Evolutionary conservation across 2,797 vertebrate species (phyloP).

Genomic region (Melanotaenia maccullochi): DNA sequence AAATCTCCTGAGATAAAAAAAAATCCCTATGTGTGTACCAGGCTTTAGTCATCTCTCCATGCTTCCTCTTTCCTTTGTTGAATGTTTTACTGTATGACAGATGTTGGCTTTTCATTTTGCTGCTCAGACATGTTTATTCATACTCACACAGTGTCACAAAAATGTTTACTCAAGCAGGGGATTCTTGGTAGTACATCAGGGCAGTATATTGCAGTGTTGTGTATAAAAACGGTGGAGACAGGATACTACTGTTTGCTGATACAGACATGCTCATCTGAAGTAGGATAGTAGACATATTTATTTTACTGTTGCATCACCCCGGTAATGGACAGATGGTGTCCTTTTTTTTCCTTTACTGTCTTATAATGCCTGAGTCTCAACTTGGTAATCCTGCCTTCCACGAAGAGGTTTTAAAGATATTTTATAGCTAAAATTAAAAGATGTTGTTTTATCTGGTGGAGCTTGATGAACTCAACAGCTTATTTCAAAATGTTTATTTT

Average conservation of each 20-base stretch:
- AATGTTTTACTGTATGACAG: conserved; percentile 35
- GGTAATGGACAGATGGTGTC: conserved; percentile 33
- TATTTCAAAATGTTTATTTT: background rate
- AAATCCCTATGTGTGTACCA: too few species aligned
- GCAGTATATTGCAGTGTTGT: conserved; percentile 28
- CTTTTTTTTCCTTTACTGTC: conserved; percentile 6
- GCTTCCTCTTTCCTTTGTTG: conserved; percentile 10
- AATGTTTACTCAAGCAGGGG: conserved; percentile 37
- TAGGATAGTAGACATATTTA: conserved; percentile 27
- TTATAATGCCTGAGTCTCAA: background rate
- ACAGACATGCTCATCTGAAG: conserved; percentile 8
- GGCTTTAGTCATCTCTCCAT: conserved; percentile 27
- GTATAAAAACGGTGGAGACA: conserved; percentile 27
- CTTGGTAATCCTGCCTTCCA: background rate
- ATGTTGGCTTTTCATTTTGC: conserved; percentile 33
- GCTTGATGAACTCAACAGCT: background rate
- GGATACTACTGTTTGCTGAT: conserved; percentile 63
- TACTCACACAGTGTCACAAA: conserved; percentile 38
- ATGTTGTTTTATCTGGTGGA: background rate
- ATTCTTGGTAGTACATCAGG: conserved; percentile 16
- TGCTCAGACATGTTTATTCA: conserved; percentile 46
- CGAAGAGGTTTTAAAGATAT: background rate
- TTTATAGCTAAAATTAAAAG: background rate
- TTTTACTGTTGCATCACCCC: conserved; percentile 23
- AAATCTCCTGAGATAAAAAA: too few species aligned